phyloP scores from a whole-genome alignment of 2,797 vertebrate genomes.

The Rhadinocentrus ornatus region DNA sequence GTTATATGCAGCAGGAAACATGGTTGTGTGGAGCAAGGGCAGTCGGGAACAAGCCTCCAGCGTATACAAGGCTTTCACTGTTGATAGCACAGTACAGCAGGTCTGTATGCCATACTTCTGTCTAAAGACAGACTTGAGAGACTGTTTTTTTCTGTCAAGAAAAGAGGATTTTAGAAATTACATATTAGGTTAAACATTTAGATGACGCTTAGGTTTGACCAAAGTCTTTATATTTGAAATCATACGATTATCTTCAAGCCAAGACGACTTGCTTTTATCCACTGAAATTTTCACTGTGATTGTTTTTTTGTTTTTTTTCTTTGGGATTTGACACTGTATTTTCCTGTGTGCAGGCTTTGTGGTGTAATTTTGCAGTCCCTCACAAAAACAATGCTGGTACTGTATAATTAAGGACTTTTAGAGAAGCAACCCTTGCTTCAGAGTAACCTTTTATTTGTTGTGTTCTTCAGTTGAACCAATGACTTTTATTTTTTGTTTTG shows the following conservation, averaged over 20 bases:
- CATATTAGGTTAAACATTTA: not conserved
- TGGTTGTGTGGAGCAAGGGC: constrained; percentile 97
- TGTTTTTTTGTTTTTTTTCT: not conserved
- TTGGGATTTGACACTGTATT: constrained; percentile 29
- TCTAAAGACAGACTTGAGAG: not conserved
- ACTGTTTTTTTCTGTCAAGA: not conserved
- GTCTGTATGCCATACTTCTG: constrained; percentile 60
- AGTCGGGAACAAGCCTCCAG: constrained; percentile 87
- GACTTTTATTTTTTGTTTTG: constrained; percentile 18
- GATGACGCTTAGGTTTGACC: not conserved
- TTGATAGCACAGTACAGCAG: constrained; percentile 95
- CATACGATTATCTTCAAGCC: not conserved
- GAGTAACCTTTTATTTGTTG: not conserved
- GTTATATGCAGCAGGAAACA: constrained; percentile 91
- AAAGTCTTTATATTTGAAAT: not conserved
- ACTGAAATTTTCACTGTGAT: not conserved
- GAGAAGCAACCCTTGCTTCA: not conserved
- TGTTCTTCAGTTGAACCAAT: constrained; percentile 1
- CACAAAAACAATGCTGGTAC: constrained; percentile 81
- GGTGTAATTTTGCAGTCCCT: constrained; percentile 93
- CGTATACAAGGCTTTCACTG: constrained; percentile 96
- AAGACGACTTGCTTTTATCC: not conserved
- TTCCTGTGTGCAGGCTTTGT: constrained; percentile 88
- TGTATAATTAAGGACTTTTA: constrained; percentile 9
- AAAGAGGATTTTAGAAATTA: not conserved